Evolutionary conservation across 2,113 vertebrate species (phyloP).

Genomic region (Myxocyprinus asiaticus): DNA sequence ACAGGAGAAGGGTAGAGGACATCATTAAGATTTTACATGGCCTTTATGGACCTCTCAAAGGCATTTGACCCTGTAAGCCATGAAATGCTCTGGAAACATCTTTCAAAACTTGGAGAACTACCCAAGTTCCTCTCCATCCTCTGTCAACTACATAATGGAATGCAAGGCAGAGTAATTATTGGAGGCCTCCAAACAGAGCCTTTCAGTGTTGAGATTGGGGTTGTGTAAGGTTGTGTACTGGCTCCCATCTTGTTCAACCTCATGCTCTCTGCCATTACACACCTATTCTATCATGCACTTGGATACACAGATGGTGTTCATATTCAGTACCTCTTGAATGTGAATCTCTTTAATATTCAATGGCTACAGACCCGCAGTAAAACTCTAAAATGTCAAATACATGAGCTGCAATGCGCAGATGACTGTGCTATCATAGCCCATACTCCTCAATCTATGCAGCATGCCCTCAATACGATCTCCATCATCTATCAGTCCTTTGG

Average conservation of each 20-base stretch:
- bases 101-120: too few relatives aligned
- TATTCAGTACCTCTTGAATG: too few relatives aligned
- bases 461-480: neutral
- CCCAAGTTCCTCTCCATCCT: too few relatives aligned
- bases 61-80: neutral
- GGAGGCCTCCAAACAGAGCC: neutral
- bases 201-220: neutral
- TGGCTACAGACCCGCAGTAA: neutral
- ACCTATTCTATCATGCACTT: too few relatives aligned
- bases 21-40: neutral
- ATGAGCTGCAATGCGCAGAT: too few relatives aligned
- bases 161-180: neutral
- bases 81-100: neutral
- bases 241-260: too few relatives aligned
- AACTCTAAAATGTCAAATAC: neutral
- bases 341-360: too few relatives aligned
- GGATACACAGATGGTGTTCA: too few relatives aligned
- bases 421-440: neutral
- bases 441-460: neutral
- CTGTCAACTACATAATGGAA: neutral
- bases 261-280: too few relatives aligned
- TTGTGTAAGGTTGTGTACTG: neutral
- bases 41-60: neutral
- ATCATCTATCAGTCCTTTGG: neutral
- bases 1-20: conserved; percentile 2